These are phyloP conservation scores for Mugil cephalus DNA, from an alignment of 2,113 vertebrate species.

Conservation along the genomic window DNA sequence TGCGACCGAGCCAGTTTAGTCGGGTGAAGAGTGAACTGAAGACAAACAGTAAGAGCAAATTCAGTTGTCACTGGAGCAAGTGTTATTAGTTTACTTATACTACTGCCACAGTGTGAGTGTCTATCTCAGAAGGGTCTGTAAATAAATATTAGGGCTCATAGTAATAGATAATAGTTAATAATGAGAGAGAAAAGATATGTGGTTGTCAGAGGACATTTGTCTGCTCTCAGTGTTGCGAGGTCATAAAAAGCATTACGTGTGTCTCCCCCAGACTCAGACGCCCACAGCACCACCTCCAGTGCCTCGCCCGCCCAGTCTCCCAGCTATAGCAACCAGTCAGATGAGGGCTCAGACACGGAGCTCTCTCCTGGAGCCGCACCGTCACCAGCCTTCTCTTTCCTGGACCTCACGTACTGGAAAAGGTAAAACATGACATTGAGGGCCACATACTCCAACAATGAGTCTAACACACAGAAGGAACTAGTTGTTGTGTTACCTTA, in stretches of 20 bases:
- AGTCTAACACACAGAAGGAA: too few relatives aligned
- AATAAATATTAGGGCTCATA: too few relatives aligned
- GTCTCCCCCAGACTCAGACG: constrained; percentile 86
- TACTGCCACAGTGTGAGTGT: too few relatives aligned
- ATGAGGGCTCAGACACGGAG: constrained; percentile 91
- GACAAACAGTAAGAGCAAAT: constrained; percentile 20
- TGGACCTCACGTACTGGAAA: constrained; percentile 39
- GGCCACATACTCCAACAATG: too few relatives aligned
- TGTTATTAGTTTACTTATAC: too few relatives aligned
- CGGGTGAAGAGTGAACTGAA: constrained; percentile 10
- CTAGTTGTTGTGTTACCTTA: too few relatives aligned
- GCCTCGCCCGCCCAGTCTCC: constrained; percentile 91
- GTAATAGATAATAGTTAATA: too few relatives aligned
- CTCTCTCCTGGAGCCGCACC: background rate
- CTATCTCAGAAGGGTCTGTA: too few relatives aligned
- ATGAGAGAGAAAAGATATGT: too few relatives aligned
- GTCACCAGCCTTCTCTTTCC: constrained; percentile 8
- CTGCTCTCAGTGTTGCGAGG: too few relatives aligned
- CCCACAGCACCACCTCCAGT: constrained; percentile 93
- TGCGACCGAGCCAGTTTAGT: constrained; percentile 7
- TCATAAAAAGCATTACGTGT: background rate
- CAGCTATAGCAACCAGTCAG: constrained; percentile 93
- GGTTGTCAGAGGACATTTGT: too few relatives aligned
- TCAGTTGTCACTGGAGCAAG: too few relatives aligned
- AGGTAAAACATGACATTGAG: constrained; percentile 1